These are phyloP conservation scores for Crambe crambe DNA, from an alignment of 37 sponge, comb jelly and placozoan species.

Conservation along the genomic window DNA sequence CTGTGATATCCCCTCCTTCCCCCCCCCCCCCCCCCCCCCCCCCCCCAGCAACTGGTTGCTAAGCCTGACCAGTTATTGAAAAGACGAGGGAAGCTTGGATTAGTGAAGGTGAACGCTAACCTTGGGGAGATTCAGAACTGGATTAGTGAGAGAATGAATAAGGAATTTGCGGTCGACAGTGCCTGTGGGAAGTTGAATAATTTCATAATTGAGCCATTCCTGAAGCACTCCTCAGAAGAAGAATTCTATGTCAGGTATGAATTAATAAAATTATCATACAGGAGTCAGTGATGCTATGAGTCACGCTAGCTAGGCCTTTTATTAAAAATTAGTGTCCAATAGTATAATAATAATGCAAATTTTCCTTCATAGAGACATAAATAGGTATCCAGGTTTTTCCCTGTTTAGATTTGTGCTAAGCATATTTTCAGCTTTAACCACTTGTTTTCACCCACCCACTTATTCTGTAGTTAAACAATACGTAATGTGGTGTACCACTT, in stretches of 20 bases:
- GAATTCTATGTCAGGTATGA: constrained; percentile 54
- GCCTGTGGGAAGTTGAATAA: constrained; percentile 78
- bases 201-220: constrained; percentile 92
- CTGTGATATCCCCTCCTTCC: too few relatives aligned
- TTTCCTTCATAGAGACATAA: too few relatives aligned
- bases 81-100: constrained; percentile 93
- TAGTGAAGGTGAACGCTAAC: constrained; percentile 79
- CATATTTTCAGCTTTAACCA: too few relatives aligned
- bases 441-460: neutral
- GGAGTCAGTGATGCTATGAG: too few relatives aligned
- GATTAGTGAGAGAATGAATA: constrained; percentile 69
- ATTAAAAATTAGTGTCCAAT: too few relatives aligned
- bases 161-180: constrained; percentile 69
- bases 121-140: constrained; percentile 68
- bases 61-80: constrained; percentile 97
- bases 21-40: neutral
- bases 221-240: constrained; percentile 65
- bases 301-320: too few relatives aligned
- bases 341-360: too few relatives aligned
- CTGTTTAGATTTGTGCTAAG: too few relatives aligned
- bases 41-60: constrained; percentile 70
- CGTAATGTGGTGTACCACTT: too few relatives aligned
- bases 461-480: too few relatives aligned
- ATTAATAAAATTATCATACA: too few relatives aligned
- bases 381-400: too few relatives aligned